Percentiles rank a stretch among this genome's conserved stretches.
Evolutionary conservation across 2,113 vertebrate genomes (phyloP).

Genomic region (Eurypyga helias): DNA sequence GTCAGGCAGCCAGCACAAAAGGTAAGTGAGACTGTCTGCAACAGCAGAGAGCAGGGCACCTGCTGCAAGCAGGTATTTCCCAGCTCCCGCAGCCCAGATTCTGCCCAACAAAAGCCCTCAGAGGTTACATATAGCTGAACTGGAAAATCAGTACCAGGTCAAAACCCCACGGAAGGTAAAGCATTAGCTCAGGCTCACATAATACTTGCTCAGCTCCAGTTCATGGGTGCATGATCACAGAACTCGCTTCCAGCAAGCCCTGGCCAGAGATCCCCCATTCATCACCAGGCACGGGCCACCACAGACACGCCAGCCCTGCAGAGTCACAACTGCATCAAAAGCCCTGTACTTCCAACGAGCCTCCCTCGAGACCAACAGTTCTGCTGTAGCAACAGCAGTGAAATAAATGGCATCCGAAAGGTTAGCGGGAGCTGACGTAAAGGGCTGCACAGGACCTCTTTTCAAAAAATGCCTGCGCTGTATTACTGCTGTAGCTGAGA

Average conservation of each 20-base stretch:
- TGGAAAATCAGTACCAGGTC: neutral
- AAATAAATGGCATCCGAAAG: neutral
- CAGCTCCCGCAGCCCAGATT: neutral
- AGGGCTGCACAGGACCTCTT: neutral
- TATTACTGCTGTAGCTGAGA: neutral
- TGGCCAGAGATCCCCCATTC: neutral
- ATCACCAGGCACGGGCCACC: neutral
- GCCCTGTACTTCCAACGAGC: neutral
- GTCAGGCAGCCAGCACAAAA: neutral
- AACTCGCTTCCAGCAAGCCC: neutral
- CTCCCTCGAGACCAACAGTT: neutral
- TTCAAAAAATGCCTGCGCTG: rapidly evolving
- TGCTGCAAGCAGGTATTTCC: neutral
- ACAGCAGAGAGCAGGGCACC: neutral
- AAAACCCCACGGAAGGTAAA: neutral
- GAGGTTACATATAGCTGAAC: neutral
- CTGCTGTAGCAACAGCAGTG: neutral
- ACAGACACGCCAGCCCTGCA: rapidly evolving
- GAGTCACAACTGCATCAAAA: neutral
- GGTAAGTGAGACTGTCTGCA: neutral
- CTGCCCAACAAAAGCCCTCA: neutral
- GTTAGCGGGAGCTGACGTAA: neutral
- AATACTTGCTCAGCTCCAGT: neutral
- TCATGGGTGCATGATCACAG: too few species aligned
- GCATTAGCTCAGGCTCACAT: neutral